Conservation (phyloP, 1,140 invertebrate species). For the Adoxophyes honmai region DNA sequence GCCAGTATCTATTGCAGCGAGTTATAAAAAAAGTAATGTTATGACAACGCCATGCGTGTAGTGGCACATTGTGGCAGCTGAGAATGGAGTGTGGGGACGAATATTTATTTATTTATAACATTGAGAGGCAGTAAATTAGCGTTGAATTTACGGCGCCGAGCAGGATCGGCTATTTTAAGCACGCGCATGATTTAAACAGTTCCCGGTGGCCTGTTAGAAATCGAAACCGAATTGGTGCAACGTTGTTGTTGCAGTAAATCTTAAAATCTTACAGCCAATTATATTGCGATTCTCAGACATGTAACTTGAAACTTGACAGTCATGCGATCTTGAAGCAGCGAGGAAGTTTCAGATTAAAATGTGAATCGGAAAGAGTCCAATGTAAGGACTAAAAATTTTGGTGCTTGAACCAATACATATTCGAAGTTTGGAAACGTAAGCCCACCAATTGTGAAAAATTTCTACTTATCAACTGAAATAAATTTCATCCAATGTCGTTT, state of each 20-base stretch:
- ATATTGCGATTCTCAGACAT: constrained; percentile 13
- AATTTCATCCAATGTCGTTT: too few relatives aligned
- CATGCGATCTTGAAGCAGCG: too few relatives aligned
- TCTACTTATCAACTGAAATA: too few relatives aligned
- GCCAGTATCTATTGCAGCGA: constrained; percentile 50
- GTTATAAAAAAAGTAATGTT: constrained; percentile 54
- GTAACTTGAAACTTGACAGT: too few relatives aligned
- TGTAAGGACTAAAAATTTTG: too few relatives aligned
- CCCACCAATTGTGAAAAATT: too few relatives aligned
- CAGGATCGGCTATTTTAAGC: constrained; percentile 69
- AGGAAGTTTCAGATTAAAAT: too few relatives aligned
- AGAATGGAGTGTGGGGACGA: constrained; percentile 51
- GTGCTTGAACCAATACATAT: too few relatives aligned
- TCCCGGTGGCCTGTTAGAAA: constrained; percentile 52
- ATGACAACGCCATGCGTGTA: constrained; percentile 59
- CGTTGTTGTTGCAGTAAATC: constrained; percentile 35
- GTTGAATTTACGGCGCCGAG: constrained; percentile 62
- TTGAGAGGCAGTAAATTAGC: constrained; percentile 71
- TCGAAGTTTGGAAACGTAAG: too few relatives aligned
- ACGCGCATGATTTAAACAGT: constrained; percentile 69
- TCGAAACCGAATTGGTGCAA: constrained; percentile 49
- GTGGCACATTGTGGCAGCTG: constrained; percentile 64
- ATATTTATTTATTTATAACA: constrained; percentile 76
- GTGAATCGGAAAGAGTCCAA: too few relatives aligned
- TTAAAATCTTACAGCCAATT: constrained; percentile 39